Evolutionary conservation across 2,797 vertebrate genomes (phyloP), one percentile per base, ranked within the genome.

Genomic region (Euthynnus affinis): DNA sequence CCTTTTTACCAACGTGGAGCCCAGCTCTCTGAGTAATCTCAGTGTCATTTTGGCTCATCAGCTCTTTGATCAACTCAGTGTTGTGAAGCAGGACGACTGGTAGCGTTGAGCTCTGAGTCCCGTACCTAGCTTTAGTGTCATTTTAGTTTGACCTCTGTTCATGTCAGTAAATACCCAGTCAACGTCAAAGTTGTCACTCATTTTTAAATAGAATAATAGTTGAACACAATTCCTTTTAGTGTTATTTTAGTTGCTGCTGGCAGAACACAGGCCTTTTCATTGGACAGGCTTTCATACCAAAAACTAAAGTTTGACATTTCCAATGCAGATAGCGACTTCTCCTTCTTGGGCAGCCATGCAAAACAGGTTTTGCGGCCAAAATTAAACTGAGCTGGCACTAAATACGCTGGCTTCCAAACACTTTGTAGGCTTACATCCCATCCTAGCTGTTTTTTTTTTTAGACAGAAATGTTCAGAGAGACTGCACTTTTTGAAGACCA

Each of bases 31-130:
- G 68, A 80, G 67, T 29, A 37, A 67, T 52, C 55, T 70, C 27
- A 4, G 66, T 75, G 74, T 63, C 60, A 6, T 71, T 74, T 85
- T 69, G 77, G 1, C 63, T 71, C 0, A 27, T 90, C 85, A 75
- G 84, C 90, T 91, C 85, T 89, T 90, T 90, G 72, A 89, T 87
- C 83, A 66, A 53, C 40, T 48, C 37, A 9, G 22, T 58, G 18
- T 15, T 55, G 40, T 63, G 3, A 40, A n/a, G 29, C 40, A 29
- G 34, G 37, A 12, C 1, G 3, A 48, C 29, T 6, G 27, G 23
- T 3, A 42, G 73, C 57, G 48, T 37, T 48, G 6, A 76, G 37
- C 14, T 68, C 53, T 34, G 58, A 3, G 56, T 73, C 72, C 69
- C 52, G 34, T 6, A 4, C 37, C 20, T 17, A 44, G 23, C 14